Evolutionary conservation across 2,888 invertebrate genomes (phyloP).

Genomic region (Diplolepis rosae): DNA sequence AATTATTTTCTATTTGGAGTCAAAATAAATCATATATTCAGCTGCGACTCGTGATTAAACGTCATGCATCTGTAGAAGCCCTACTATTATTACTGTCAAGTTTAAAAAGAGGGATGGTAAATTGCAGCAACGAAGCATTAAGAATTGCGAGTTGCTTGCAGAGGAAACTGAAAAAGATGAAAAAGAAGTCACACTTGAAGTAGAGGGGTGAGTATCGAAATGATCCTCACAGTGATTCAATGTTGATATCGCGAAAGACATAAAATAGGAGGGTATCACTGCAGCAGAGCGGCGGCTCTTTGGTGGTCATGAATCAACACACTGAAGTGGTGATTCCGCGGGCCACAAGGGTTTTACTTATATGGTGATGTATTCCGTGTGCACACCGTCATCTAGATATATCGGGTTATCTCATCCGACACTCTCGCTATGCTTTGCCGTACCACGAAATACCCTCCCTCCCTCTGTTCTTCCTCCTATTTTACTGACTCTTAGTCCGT

Average conservation of each 20-base stretch:
- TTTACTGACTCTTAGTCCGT: slow-evolving; percentile 42
- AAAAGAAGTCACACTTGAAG: slow-evolving; percentile 33
- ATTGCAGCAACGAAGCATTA: slow-evolving; percentile 45
- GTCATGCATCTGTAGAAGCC: too few species aligned
- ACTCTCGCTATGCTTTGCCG: slow-evolving; percentile 39
- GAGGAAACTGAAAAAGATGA: slow-evolving; percentile 29
- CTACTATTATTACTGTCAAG: background rate
- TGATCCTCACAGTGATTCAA: slow-evolving; percentile 56
- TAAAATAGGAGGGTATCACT: slow-evolving; percentile 55
- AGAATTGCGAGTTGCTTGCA: slow-evolving; percentile 36
- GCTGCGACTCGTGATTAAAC: too few species aligned
- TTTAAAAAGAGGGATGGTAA: background rate
- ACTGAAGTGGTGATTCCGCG: slow-evolving; percentile 33
- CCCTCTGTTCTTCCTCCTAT: slow-evolving; percentile 41
- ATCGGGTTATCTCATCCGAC: slow-evolving; percentile 59
- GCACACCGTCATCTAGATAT: slow-evolving; percentile 57
- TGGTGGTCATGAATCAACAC: slow-evolving; percentile 59
- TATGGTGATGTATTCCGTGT: slow-evolving; percentile 63
- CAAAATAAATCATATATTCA: background rate
- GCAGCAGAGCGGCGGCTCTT: slow-evolving; percentile 45
- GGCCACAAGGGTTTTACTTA: slow-evolving; percentile 59
- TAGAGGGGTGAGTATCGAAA: slow-evolving; percentile 50
- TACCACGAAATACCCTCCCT: slow-evolving; percentile 46
- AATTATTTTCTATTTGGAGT: background rate
- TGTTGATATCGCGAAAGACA: slow-evolving; percentile 57